Percentiles rank a stretch among this genome's conserved stretches.
Conservation (phyloP, 1,140 invertebrate species). For the Drosophila mayri region DNA sequence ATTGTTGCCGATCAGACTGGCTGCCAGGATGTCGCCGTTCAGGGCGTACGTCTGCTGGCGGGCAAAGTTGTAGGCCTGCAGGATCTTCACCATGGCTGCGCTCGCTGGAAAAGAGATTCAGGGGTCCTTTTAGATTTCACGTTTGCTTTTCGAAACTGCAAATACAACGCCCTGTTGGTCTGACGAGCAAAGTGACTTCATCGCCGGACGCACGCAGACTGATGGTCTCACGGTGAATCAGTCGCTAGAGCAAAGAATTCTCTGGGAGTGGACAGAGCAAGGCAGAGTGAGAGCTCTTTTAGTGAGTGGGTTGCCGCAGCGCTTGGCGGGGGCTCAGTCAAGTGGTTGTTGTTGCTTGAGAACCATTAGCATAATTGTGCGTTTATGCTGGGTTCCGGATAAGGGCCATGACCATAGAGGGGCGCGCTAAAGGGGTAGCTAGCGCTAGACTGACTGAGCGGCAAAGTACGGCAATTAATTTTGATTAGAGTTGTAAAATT, state of each 20-base stretch:
- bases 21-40: slow-evolving; percentile 79
- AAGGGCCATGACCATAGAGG: not conserved
- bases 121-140: slow-evolving; percentile 11
- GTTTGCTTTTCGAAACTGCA: slow-evolving; percentile 24
- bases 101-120: slow-evolving; percentile 27
- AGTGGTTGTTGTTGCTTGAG: slow-evolving; percentile 37
- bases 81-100: slow-evolving; percentile 77
- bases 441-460: not conserved
- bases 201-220: slow-evolving; percentile 60
- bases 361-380: slow-evolving; percentile 17
- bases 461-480: slow-evolving; percentile 30
- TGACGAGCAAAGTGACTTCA: slow-evolving; percentile 63
- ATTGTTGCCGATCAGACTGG: slow-evolving; percentile 75
- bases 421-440: slow-evolving; percentile 4
- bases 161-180: slow-evolving; percentile 62
- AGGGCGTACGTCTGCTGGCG: slow-evolving; percentile 79
- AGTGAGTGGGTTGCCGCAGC: slow-evolving; percentile 46
- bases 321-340: slow-evolving; percentile 43
- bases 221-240: slow-evolving; percentile 40
- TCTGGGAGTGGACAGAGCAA: slow-evolving; percentile 22
- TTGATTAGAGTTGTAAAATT: slow-evolving; percentile 31
- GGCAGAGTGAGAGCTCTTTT: slow-evolving; percentile 18
- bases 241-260: slow-evolving; percentile 27
- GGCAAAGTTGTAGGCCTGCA: slow-evolving; percentile 82
- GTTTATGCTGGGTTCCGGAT: slow-evolving; percentile 10